Evolutionary conservation across 1,140 invertebrate genomes (phyloP).

Genomic region (Asobara japonica): DNA sequence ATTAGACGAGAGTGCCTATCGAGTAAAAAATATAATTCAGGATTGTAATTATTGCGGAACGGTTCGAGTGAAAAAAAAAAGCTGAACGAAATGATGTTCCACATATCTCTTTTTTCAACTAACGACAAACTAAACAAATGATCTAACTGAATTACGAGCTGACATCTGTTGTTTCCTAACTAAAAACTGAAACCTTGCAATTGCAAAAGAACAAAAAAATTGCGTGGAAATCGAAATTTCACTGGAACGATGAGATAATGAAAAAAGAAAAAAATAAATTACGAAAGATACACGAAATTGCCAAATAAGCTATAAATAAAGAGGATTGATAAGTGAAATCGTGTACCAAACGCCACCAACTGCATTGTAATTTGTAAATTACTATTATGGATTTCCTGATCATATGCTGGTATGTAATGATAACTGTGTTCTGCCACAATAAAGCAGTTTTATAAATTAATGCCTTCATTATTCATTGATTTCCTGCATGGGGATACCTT

Average conservation of each 20-base stretch:
- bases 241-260: background rate
- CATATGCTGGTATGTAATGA: constrained; percentile 63
- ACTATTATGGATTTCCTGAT: constrained; percentile 58
- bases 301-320: constrained; percentile 6
- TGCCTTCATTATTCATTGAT: background rate
- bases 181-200: too few relatives aligned
- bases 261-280: background rate
- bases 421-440: constrained; percentile 65
- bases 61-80: constrained; percentile 31
- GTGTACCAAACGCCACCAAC: constrained; percentile 40
- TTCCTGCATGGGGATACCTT: too few relatives aligned
- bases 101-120: constrained; percentile 50
- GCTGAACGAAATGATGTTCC: constrained; percentile 41
- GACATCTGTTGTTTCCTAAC: background rate
- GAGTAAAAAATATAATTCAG: constrained; percentile 20
- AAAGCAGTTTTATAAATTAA: constrained; percentile 60
- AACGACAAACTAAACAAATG: constrained; percentile 17
- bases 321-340: background rate
- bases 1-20: constrained; percentile 30
- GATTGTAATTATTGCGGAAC: constrained; percentile 24
- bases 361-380: constrained; percentile 61
- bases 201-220: background rate
- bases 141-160: background rate
- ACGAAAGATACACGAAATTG: constrained; percentile 10
- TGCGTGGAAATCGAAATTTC: background rate